phyloP scores from a whole-genome alignment of 2,113 vertebrate genomes.

The Macquaria australasica region DNA sequence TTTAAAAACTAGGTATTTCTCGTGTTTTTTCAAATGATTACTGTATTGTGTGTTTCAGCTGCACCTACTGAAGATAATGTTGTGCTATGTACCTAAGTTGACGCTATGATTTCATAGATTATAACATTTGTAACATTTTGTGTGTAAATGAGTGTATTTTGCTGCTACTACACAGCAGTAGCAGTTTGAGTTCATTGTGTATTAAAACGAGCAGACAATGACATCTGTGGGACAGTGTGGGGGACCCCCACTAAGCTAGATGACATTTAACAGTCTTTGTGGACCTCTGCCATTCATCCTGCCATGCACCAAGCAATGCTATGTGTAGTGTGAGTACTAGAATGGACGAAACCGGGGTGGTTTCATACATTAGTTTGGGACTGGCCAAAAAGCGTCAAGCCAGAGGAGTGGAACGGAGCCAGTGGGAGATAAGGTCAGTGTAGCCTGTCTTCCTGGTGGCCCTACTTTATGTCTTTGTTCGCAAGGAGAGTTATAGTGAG shows the following conservation, averaged over 20 bases:
- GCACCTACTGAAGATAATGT: too few species aligned
- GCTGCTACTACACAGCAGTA: too few species aligned
- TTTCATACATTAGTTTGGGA: neutral
- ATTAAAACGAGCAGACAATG: neutral
- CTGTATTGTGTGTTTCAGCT: neutral
- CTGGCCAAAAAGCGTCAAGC: neutral
- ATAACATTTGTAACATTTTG: too few species aligned
- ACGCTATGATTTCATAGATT: neutral
- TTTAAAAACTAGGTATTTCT: neutral
- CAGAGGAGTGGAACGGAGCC: conserved; percentile 6
- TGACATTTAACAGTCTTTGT: neutral
- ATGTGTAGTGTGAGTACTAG: neutral
- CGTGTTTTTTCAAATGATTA: neutral
- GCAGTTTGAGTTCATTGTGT: neutral
- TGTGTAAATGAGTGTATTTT: neutral
- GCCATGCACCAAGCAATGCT: neutral
- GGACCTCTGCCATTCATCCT: neutral
- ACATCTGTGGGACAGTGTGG: neutral
- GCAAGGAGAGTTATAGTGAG: neutral
- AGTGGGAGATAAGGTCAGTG: neutral
- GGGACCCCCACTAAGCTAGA: neutral
- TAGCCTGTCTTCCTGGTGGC: too few species aligned
- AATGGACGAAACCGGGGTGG: neutral
- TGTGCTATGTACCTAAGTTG: neutral
- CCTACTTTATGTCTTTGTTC: neutral